phyloP scores from a whole-genome alignment of 2,797 vertebrate species.

The Cuculus canorus region DNA sequence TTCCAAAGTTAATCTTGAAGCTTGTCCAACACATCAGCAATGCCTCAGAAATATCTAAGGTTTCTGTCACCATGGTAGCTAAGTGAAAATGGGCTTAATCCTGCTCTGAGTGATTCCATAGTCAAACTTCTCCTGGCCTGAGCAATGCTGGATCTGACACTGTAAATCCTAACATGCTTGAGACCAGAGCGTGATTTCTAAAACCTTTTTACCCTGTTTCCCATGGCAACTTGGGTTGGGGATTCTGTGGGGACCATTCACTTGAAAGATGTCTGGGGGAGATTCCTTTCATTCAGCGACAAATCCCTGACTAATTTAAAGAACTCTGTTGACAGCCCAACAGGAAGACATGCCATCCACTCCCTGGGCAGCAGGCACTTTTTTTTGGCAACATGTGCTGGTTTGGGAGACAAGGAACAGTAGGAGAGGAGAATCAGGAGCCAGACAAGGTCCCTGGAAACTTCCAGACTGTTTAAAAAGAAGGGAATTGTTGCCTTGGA shows the following conservation, averaged over 20 bases:
- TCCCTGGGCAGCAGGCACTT: background rate
- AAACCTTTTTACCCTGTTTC: slow-evolving; percentile 33
- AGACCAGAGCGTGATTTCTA: background rate
- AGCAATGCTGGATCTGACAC: slow-evolving; percentile 9
- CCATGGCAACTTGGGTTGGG: slow-evolving; percentile 1
- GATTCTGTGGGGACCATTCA: slow-evolving; percentile 35
- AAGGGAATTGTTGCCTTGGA: background rate
- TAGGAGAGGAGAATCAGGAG: background rate
- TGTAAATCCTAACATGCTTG: slow-evolving; percentile 1
- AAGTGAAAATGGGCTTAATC: slow-evolving; percentile 17
- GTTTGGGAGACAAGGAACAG: background rate
- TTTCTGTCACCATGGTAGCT: slow-evolving; percentile 41
- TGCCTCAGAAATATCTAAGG: background rate
- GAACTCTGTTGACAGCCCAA: background rate
- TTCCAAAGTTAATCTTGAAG: slow-evolving; percentile 19
- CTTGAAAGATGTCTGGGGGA: background rate
- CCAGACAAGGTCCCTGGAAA: slow-evolving; percentile 18
- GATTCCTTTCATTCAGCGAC: slow-evolving; percentile 31
- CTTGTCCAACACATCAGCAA: background rate
- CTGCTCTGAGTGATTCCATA: background rate
- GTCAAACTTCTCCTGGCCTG: background rate
- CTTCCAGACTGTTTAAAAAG: background rate
- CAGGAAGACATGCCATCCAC: slow-evolving; percentile 30
- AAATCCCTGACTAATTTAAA: slow-evolving; percentile 43
- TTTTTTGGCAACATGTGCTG: background rate